Evolutionary conservation across 2,888 invertebrate species (phyloP).

Genomic region (Hedychridium roseum): DNA sequence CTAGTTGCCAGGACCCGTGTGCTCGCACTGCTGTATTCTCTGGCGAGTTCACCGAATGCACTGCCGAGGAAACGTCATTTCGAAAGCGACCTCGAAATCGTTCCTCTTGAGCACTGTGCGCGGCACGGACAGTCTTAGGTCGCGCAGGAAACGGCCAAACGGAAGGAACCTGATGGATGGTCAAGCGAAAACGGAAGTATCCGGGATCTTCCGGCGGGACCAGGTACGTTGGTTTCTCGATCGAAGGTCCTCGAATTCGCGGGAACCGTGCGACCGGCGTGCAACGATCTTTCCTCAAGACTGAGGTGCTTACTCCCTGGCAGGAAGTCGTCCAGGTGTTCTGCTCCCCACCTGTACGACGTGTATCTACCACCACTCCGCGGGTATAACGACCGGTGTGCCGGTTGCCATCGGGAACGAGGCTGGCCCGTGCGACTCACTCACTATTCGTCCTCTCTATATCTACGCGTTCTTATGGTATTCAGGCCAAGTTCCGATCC

Average conservation of each 20-base stretch:
- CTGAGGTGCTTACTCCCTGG: conserved; percentile 48
- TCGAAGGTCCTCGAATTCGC: not conserved
- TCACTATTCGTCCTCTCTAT: conserved; percentile 29
- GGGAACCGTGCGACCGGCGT: conserved; percentile 30
- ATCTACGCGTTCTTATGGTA: conserved; percentile 31
- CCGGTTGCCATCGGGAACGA: conserved; percentile 43
- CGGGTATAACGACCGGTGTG: conserved; percentile 34
- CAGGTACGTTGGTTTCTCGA: not conserved
- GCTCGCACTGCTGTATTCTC: conserved; percentile 22
- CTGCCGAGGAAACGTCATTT: conserved; percentile 29
- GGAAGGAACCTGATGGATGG: not conserved
- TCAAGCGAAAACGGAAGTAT: not conserved
- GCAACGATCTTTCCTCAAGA: conserved; percentile 46
- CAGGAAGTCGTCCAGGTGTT: conserved; percentile 58
- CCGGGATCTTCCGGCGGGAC: not conserved
- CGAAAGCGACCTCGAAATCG: conserved; percentile 8
- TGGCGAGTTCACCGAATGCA: conserved; percentile 31
- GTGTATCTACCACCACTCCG: conserved; percentile 28
- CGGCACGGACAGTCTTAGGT: not conserved
- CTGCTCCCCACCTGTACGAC: conserved; percentile 34
- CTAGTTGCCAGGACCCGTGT: no score
- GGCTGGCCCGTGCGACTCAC: conserved; percentile 36
- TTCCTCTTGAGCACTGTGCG: conserved; percentile 6
- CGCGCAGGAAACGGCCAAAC: not conserved
- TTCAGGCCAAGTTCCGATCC: conserved; percentile 39